phyloP scores from a whole-genome alignment of 2,888 invertebrate species.

The Crioceris asparagi region DNA sequence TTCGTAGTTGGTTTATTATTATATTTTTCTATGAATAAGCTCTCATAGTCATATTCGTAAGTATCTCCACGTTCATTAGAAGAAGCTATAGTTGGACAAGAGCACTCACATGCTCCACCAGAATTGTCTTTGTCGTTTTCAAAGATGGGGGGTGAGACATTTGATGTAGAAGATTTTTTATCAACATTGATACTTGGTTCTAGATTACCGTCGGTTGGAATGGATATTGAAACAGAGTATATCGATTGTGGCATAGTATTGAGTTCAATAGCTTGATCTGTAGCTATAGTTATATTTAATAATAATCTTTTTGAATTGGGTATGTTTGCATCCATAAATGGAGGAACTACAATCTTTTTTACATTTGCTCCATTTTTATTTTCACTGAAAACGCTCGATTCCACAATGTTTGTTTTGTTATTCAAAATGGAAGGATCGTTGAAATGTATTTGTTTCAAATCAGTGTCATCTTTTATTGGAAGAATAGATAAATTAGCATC shows the following conservation, averaged over 20 bases:
- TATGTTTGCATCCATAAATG: slow-evolving; percentile 31
- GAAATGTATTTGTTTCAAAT: slow-evolving; percentile 21
- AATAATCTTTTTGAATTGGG: slow-evolving; percentile 54
- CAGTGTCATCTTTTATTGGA: slow-evolving; percentile 14
- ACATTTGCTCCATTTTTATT: too few relatives aligned
- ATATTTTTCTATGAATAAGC: slow-evolving; percentile 14
- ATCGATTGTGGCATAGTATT: slow-evolving; percentile 50
- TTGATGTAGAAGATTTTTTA: slow-evolving; percentile 7
- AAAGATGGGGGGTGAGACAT: slow-evolving; percentile 6
- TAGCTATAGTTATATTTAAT: slow-evolving; percentile 73
- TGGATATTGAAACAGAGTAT: slow-evolving; percentile 70
- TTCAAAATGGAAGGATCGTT: slow-evolving; percentile 21
- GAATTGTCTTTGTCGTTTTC: slow-evolving; percentile 28
- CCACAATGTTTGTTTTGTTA: slow-evolving; percentile 25
- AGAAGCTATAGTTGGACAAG: slow-evolving; percentile 56
- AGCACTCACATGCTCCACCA: slow-evolving; percentile 64
- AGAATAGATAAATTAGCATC: slow-evolving; percentile 27
- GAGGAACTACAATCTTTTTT: slow-evolving; percentile 32
- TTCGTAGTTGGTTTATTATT: too few relatives aligned
- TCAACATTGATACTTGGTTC: slow-evolving; percentile 39
- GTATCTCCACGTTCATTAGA: slow-evolving; percentile 31
- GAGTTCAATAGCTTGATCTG: slow-evolving; percentile 48
- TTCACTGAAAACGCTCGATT: slow-evolving; percentile 12
- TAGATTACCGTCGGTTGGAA: slow-evolving; percentile 54
- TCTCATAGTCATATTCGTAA: slow-evolving; percentile 22